Evolutionary conservation across 2,797 vertebrate species (phyloP).

Genomic region (Microctenopoma steveboyesi): DNA sequence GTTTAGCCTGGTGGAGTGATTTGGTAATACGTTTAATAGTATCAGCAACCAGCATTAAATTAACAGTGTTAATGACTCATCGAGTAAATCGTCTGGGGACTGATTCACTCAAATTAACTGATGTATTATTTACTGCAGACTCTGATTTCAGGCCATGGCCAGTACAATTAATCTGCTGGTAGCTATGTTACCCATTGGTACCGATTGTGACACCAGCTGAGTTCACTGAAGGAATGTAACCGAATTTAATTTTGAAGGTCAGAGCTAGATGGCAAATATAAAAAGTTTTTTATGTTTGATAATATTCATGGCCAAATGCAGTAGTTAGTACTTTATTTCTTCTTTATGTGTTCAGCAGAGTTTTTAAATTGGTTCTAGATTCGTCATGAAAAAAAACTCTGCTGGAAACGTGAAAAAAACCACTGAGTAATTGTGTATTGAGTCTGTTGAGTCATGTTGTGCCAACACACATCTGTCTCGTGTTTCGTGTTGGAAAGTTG

Average conservation of each 20-base stretch:
- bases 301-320: not conserved
- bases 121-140: conserved; percentile 25
- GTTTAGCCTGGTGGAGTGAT: not conserved
- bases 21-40: not conserved
- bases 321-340: conserved; percentile 11
- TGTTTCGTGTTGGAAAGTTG: conserved; percentile 20
- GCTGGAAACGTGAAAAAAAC: not conserved
- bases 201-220: conserved; percentile 7
- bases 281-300: conserved; percentile 15
- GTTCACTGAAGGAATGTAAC: conserved; percentile 26
- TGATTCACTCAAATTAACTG: conserved; percentile 15
- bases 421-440: not conserved
- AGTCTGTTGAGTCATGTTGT: conserved; percentile 56
- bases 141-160: not conserved
- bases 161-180: not conserved
- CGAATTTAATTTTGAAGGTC: conserved; percentile 8
- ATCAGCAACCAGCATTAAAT: not conserved
- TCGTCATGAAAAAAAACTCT: not conserved
- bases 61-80: not conserved
- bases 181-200: conserved; percentile 6
- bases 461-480: conserved; percentile 59
- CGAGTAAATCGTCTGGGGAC: not conserved
- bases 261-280: too few relatives aligned
- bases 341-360: conserved; percentile 2
- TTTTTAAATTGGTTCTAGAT: not conserved